Conservation (phyloP, 2,888 invertebrate genomes). For the Heliconius cydno region DNA sequence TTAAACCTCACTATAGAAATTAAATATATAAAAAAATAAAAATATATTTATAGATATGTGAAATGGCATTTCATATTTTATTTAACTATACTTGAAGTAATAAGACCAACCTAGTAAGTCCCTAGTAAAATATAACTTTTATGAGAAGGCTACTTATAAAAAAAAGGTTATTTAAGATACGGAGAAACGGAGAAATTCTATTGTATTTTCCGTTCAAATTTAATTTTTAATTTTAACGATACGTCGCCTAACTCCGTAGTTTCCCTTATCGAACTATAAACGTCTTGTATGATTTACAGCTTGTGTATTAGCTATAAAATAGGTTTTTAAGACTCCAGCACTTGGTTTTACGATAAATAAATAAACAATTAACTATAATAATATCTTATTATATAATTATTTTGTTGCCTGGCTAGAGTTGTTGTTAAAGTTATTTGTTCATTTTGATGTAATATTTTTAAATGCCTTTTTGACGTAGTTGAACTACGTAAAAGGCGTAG, state of each 20-base stretch:
- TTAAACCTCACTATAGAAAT: conserved; percentile 20
- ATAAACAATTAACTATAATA: conserved; percentile 18
- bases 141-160: too few species aligned
- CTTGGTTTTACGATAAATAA: conserved; percentile 28
- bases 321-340: conserved; percentile 29
- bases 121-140: too few species aligned
- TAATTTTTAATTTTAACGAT: conserved; percentile 35
- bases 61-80: too few species aligned
- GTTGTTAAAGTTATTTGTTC: conserved; percentile 1
- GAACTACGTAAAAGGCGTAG: not conserved
- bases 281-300: conserved; percentile 39
- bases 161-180: too few species aligned
- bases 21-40: too few species aligned
- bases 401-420: not conserved
- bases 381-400: conserved; percentile 28
- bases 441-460: not conserved
- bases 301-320: conserved; percentile 41
- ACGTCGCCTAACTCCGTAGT: conserved; percentile 34
- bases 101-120: too few species aligned
- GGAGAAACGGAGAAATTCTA: conserved; percentile 18
- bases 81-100: too few species aligned
- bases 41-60: too few species aligned
- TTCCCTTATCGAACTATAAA: conserved; percentile 42
- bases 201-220: conserved; percentile 36
- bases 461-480: not conserved